These are phyloP conservation scores for Uropsilus gracilis DNA, from an alignment of 2,113 vertebrate species.

Conservation along the genomic window DNA sequence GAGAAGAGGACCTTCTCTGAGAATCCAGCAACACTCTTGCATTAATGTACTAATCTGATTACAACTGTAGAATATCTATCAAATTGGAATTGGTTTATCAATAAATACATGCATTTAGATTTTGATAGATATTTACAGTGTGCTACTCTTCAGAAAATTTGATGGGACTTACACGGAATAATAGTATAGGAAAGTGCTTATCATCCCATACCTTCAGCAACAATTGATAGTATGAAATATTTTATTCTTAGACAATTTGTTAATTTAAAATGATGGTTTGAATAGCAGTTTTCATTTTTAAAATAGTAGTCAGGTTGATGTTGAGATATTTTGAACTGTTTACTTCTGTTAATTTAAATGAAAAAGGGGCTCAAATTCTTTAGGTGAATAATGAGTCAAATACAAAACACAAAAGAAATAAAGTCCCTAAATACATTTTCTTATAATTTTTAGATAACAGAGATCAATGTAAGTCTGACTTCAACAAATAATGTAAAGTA, in stretches of 20 bases:
- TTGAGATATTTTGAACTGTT: not conserved
- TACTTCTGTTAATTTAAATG: not conserved
- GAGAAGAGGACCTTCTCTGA: not conserved
- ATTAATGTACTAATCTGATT: not conserved
- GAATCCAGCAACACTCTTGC: not conserved
- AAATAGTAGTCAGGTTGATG: not conserved
- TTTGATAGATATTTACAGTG: not conserved
- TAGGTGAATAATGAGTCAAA: too few species aligned
- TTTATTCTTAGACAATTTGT: not conserved
- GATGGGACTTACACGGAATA: not conserved
- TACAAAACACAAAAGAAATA: not conserved
- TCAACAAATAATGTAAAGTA: not conserved
- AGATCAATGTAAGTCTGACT: not conserved
- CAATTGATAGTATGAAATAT: not conserved
- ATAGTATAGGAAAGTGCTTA: not conserved
- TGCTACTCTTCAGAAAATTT: not conserved
- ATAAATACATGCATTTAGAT: not conserved
- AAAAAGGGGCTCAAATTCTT: not conserved
- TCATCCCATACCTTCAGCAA: not conserved
- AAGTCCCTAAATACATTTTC: not conserved
- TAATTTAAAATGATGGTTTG: not conserved
- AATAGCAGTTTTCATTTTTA: not conserved
- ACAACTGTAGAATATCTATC: not conserved
- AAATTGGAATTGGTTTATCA: not conserved
- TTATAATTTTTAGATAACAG: not conserved